Percentiles rank a stretch among this genome's conserved stretches.
Conservation (phyloP, 2,888 invertebrate species). For the Agriotes lineatus region DNA sequence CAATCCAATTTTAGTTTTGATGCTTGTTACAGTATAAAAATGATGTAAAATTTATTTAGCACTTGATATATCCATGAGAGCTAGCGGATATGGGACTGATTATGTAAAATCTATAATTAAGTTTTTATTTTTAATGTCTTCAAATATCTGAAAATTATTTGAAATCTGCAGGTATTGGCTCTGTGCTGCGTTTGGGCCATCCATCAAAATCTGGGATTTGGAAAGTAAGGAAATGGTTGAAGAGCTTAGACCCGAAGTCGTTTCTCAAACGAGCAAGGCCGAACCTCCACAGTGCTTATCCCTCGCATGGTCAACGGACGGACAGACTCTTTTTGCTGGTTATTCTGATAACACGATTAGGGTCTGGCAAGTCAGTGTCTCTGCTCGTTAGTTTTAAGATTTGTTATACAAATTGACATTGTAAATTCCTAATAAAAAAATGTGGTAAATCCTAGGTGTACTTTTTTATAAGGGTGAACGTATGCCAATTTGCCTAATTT, state of each 20-base stretch:
- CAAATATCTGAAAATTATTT: not conserved
- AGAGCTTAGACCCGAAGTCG: constrained; percentile 96
- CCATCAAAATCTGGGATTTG: constrained; percentile 99
- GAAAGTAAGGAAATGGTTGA: constrained; percentile 99
- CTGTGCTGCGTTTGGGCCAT: constrained; percentile 98
- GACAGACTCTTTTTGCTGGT: constrained; percentile 98
- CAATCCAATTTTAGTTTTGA: not conserved
- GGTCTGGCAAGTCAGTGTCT: constrained; percentile 97
- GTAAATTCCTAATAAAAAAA: too few species aligned
- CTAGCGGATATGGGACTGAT: constrained; percentile 67
- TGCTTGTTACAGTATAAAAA: not conserved
- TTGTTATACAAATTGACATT: constrained; percentile 14
- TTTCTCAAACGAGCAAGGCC: constrained; percentile 82
- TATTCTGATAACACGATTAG: constrained; percentile 98
- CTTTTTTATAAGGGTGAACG: too few species aligned
- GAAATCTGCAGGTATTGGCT: constrained; percentile 84
- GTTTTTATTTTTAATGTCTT: not conserved
- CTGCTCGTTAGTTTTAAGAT: constrained; percentile 74
- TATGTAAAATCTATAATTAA: too few species aligned
- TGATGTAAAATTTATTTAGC: constrained; percentile 50
- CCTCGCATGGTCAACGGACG: constrained; percentile 98
- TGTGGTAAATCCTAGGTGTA: too few species aligned
- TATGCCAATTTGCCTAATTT: too few species aligned
- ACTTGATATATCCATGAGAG: constrained; percentile 63
- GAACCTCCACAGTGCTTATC: constrained; percentile 97